phyloP scores from a whole-genome alignment of 2,797 vertebrate species.

The Bryconaethiops microstoma region DNA sequence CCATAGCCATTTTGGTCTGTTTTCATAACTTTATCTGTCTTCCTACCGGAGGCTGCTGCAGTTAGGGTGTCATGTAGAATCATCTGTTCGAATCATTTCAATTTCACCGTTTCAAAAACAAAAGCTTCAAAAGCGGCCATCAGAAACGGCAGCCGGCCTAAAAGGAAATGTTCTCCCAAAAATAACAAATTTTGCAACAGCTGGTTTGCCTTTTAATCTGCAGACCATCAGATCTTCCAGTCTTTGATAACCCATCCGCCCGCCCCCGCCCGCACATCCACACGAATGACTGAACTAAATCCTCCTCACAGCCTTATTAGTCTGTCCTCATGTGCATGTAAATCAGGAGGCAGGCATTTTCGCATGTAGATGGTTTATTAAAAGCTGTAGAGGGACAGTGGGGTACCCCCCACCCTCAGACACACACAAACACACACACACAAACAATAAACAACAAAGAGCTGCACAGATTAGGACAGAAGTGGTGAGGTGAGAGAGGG shows the following conservation, averaged over 20 bases:
- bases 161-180: constrained; percentile 3
- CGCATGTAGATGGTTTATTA: constrained; percentile 84
- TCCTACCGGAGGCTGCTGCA: constrained; percentile 11
- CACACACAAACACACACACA: background rate
- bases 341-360: constrained; percentile 84
- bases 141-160: background rate
- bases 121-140: background rate
- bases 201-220: constrained; percentile 89
- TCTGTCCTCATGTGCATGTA: constrained; percentile 84
- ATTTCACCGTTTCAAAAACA: background rate
- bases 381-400: constrained; percentile 62
- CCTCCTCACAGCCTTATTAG: constrained; percentile 87
- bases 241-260: constrained; percentile 85
- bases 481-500: constrained; percentile 60
- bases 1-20: constrained; percentile 16
- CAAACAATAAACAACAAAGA: constrained; percentile 68
- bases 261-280: constrained; percentile 64
- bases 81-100: background rate
- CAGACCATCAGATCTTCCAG: constrained; percentile 84
- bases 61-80: constrained; percentile 8
- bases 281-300: constrained; percentile 91
- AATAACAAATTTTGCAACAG: constrained; percentile 78
- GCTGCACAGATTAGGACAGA: constrained; percentile 59
- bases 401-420: background rate
- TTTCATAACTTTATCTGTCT: constrained; percentile 11